Percentiles rank a stretch among this genome's conserved stretches.
Conservation (phyloP, 1,140 invertebrate species). For the Anastrepha ludens region DNA sequence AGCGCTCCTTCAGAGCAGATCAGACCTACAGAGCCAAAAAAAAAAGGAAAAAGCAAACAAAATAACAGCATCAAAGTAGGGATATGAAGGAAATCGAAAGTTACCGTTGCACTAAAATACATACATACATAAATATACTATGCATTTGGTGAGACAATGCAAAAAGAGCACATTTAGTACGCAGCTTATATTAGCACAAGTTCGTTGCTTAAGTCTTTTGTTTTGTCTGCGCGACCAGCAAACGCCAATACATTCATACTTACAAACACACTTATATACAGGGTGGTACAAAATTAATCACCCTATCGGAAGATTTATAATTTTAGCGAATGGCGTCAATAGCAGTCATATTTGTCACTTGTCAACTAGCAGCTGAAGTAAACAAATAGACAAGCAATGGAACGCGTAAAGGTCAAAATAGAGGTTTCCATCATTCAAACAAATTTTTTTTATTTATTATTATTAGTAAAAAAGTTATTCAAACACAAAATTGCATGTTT, state of each 20-base stretch:
- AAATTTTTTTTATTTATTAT: too few species aligned
- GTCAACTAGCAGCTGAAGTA: too few species aligned
- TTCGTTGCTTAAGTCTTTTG: slow-evolving; percentile 73
- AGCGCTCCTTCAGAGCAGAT: slow-evolving; percentile 86
- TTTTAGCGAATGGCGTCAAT: too few species aligned
- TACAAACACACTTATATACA: neutral
- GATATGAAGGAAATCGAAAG: slow-evolving; percentile 34
- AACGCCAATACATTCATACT: slow-evolving; percentile 34
- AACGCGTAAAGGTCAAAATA: too few species aligned
- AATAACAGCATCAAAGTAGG: slow-evolving; percentile 6
- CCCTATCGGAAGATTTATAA: too few species aligned
- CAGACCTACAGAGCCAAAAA: slow-evolving; percentile 77
- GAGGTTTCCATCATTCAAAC: too few species aligned
- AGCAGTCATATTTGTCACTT: too few species aligned
- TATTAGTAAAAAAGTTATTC: too few species aligned
- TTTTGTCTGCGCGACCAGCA: slow-evolving; percentile 31
- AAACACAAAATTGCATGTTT: too few species aligned
- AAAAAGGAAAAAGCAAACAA: neutral
- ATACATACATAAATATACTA: neutral
- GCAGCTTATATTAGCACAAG: slow-evolving; percentile 57
- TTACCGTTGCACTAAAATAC: neutral
- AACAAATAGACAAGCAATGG: too few species aligned
- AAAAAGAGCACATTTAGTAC: neutral
- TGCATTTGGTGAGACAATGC: neutral
- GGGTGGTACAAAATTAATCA: too few species aligned